Percentiles rank a stretch among this genome's conserved stretches.
Conservation (phyloP, 2,797 vertebrate species). For the Notolepis coatsorum region DNA sequence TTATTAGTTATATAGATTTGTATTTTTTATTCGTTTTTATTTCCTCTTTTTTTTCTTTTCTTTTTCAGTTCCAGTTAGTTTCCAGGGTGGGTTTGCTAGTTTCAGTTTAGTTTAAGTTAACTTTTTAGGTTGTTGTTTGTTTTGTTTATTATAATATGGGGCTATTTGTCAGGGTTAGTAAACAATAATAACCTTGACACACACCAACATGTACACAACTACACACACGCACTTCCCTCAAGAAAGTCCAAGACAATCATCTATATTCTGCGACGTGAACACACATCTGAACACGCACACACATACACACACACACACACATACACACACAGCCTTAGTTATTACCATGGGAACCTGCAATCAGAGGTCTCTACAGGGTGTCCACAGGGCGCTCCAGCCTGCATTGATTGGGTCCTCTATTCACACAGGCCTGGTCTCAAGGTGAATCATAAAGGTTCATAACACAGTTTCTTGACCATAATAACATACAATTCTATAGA, state of each 20-base stretch:
- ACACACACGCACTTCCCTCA: too few species aligned
- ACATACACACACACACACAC: constrained; percentile 16
- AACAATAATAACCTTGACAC: too few species aligned
- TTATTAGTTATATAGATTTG: too few species aligned
- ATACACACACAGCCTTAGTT: constrained; percentile 17
- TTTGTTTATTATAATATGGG: too few species aligned
- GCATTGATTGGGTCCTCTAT: constrained; percentile 57
- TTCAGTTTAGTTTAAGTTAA: too few species aligned
- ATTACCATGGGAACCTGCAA: constrained; percentile 54
- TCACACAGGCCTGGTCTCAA: constrained; percentile 45
- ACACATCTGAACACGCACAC: not conserved
- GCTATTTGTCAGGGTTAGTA: too few species aligned
- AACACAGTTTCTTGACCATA: constrained; percentile 35
- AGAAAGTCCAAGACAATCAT: not conserved
- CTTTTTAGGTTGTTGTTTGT: too few species aligned
- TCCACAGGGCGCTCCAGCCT: constrained; percentile 46
- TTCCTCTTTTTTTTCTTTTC: too few species aligned
- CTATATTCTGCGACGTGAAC: not conserved
- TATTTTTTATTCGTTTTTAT: too few species aligned
- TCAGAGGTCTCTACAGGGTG: constrained; percentile 46
- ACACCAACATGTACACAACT: not conserved
- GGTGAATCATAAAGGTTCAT: constrained; percentile 35
- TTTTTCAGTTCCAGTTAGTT: too few species aligned
- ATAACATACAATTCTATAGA: constrained; percentile 40
- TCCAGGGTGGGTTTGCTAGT: too few species aligned